phyloP scores from a whole-genome alignment of 2,888 invertebrate species.

The Rapana venosa region DNA sequence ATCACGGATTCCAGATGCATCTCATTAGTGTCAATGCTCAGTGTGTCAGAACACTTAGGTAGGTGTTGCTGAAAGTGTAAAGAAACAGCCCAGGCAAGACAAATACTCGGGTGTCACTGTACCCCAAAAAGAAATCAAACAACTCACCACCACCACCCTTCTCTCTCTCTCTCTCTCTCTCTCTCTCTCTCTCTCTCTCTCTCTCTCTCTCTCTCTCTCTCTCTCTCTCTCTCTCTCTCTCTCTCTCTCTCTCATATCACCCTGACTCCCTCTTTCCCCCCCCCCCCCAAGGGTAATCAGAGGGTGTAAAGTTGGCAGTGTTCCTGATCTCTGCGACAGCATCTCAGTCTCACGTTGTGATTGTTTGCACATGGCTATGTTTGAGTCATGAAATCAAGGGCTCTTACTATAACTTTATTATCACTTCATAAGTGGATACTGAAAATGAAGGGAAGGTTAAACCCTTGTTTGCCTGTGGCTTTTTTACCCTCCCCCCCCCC shows the following conservation, averaged over 20 bases:
- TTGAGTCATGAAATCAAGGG: not conserved
- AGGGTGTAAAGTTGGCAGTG: not conserved
- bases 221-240: conserved; percentile 1
- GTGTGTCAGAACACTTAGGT: not conserved
- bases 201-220: conserved; percentile 5
- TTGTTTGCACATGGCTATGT: conserved; percentile 23
- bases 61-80: too few species aligned
- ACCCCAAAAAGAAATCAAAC: too few species aligned
- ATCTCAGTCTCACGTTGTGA: not conserved
- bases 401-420: not conserved
- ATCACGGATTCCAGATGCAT: not conserved
- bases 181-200: not conserved
- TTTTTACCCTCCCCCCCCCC: not conserved
- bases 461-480: not conserved
- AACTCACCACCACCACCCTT: too few species aligned
- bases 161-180: too few species aligned
- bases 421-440: not conserved
- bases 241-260: not conserved
- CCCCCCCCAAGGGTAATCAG: not conserved
- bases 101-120: too few species aligned
- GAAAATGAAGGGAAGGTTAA: not conserved
- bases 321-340: not conserved
- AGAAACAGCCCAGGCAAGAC: too few species aligned
- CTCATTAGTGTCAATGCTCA: not conserved
- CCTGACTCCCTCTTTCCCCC: too few species aligned